These are phyloP conservation scores for Falco novaeseelandiae DNA, from an alignment of 2,797 vertebrate species.

Conservation along the genomic window DNA sequence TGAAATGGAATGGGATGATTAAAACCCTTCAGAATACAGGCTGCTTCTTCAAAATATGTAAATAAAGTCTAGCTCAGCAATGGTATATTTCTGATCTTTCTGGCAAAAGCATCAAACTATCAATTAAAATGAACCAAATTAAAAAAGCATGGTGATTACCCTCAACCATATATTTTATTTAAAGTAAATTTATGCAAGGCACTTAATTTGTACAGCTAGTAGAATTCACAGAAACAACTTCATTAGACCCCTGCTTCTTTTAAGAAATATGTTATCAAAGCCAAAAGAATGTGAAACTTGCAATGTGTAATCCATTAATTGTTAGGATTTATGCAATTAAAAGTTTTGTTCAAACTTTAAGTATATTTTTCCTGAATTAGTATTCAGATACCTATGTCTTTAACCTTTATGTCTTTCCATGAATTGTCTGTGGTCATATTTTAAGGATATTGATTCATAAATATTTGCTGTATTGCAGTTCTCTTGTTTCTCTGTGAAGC, in stretches of 20 bases:
- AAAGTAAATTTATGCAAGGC: slow-evolving; percentile 48
- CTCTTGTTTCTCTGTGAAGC: background rate
- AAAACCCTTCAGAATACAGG: background rate
- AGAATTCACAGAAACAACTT: slow-evolving; percentile 52
- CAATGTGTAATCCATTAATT: background rate
- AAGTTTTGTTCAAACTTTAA: background rate
- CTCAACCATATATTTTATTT: background rate
- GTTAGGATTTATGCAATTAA: slow-evolving; percentile 36
- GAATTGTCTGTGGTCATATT: background rate
- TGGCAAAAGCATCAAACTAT: background rate
- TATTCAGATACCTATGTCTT: background rate
- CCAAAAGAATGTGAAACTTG: background rate
- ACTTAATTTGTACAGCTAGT: slow-evolving; percentile 14
- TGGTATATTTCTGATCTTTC: background rate
- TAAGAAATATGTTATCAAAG: slow-evolving; percentile 17
- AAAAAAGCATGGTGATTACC: background rate
- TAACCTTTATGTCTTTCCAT: background rate
- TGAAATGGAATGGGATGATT: background rate
- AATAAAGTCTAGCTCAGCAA: background rate
- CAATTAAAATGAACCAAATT: slow-evolving; percentile 28
- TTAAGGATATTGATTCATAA: background rate
- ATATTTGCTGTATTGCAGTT: background rate
- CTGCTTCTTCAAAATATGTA: background rate
- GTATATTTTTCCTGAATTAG: background rate
- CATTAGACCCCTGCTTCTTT: slow-evolving; percentile 10